A percentile compares a stretch with the other conserved stretches of the same genome.
phyloP scores from a whole-genome alignment of 2,113 vertebrate species.

The Sapajus apella region DNA sequence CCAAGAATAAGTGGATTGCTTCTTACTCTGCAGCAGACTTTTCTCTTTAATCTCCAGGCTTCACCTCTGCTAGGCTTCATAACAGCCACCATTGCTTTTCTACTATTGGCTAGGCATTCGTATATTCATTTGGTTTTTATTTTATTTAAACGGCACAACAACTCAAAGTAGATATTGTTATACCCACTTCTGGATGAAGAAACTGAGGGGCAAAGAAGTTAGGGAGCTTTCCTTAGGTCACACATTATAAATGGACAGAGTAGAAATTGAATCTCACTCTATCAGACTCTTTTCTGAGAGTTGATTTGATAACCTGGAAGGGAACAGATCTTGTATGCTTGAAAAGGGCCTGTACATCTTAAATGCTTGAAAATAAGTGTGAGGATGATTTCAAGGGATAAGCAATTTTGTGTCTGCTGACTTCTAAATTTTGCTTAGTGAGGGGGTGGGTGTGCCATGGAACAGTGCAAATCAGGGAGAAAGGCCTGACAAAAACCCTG shows the following conservation, averaged over 20 bases:
- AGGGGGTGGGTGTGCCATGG: fast-evolving
- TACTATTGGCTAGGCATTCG: background rate
- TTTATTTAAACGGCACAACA: background rate
- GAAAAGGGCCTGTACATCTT: background rate
- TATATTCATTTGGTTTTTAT: background rate
- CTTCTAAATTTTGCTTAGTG: background rate
- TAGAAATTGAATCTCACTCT: background rate
- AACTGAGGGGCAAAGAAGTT: background rate
- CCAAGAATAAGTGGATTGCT: background rate
- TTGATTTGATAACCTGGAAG: background rate
- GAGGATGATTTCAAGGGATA: background rate
- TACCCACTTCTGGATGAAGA: constrained; percentile 10
- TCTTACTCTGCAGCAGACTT: background rate
- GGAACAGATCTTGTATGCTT: background rate
- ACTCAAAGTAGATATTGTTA: constrained; percentile 6
- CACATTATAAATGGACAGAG: background rate
- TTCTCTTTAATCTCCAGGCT: background rate
- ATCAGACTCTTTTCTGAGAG: constrained; percentile 21
- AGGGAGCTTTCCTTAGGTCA: background rate
- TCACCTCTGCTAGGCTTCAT: background rate
- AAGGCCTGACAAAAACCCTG: background rate
- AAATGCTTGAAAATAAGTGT: background rate
- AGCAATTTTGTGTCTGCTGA: background rate
- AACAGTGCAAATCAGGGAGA: background rate
- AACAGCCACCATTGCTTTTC: background rate